Base-by-base conservation (phyloP, 2,888 invertebrate species). In the Lasioglossum leucozonium region DNA sequence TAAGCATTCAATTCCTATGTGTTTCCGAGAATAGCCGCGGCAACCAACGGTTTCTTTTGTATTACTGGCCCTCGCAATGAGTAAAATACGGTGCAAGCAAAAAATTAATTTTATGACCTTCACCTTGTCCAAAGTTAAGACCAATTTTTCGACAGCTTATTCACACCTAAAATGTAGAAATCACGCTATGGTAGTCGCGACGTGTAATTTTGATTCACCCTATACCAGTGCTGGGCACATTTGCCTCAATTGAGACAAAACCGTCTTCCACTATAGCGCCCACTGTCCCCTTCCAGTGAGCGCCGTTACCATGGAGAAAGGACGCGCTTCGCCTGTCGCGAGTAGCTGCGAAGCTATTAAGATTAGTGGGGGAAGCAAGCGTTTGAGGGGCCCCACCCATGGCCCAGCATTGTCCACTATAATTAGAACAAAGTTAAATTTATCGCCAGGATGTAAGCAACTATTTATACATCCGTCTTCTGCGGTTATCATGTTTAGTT, bases 401-500 rank as follows among this genome's bases (percentile, higher is more conserved):
- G 44, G 44, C 4, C 16, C 44, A 16, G 44, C 44, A 16, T 16
- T 44, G 16, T 67, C 67, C 37, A 67, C 47, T 82, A 67, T 40
- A 74, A 84, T 74, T 84, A 77, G 69, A 47, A 10, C 58, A 74
- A 73, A 42, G 18, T 62, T 40, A n/a, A 82, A 72, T 42, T 67
- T 58, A 22, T 51, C 10, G 11, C 1, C 26, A 51, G 51, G 47
- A 69, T 69, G 47, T 47, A 51, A 37, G 26, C 26, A 47, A 51
- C 34, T 69, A 34, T 22, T 40, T 51, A 58, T 40, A 42, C 26
- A 34, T 51, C 18, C 5, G 2, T 34, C 34, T 34, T 51, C 22
- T 51, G 22, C 16, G 22, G n/a, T n/a, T 69, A 51, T 47, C 71
- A 8, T 26, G 4, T 11, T 69, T 40, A 69, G 44, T 72, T 18